A percentile compares a stretch with the other conserved stretches of the same genome.
Conservation (phyloP, 2,797 vertebrate species). For the Etheostoma perlongum region DNA sequence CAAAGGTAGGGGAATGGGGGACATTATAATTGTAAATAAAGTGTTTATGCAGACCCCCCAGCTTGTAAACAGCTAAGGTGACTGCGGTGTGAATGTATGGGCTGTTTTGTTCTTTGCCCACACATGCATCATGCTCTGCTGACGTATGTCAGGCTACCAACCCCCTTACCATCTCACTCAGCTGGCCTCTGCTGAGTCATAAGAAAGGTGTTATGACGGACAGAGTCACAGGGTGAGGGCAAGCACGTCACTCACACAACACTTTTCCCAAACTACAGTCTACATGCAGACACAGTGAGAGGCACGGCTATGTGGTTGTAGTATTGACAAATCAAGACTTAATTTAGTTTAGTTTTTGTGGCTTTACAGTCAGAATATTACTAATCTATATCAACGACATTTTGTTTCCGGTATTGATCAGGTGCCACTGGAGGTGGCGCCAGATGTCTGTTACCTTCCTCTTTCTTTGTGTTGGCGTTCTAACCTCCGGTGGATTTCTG, state of each 20-base stretch:
- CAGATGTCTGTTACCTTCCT: too few species aligned
- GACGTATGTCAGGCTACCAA: constrained; percentile 12
- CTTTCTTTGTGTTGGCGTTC: too few species aligned
- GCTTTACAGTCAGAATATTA: too few species aligned
- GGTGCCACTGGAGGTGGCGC: too few species aligned
- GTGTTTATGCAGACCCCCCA: not conserved
- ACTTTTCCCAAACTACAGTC: too few species aligned
- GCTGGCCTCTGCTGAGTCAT: constrained; percentile 28
- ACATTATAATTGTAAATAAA: not conserved
- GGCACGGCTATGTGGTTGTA: too few species aligned
- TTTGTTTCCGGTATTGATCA: too few species aligned
- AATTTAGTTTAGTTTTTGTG: too few species aligned
- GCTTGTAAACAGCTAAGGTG: constrained; percentile 10
- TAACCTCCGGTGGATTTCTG: too few species aligned
- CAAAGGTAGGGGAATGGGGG: not conserved
- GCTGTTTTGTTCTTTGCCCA: constrained; percentile 9
- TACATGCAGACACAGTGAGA: too few species aligned
- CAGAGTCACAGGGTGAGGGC: not conserved
- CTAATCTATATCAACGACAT: too few species aligned
- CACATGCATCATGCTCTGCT: constrained; percentile 18
- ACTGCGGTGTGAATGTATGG: constrained; percentile 21
- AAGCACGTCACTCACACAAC: constrained; percentile 1
- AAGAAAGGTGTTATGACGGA: constrained; percentile 25
- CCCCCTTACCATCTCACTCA: not conserved
- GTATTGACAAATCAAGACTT: too few species aligned